Evolutionary conservation across 2,797 vertebrate genomes (phyloP).

Genomic region (Cuniculus paca): DNA sequence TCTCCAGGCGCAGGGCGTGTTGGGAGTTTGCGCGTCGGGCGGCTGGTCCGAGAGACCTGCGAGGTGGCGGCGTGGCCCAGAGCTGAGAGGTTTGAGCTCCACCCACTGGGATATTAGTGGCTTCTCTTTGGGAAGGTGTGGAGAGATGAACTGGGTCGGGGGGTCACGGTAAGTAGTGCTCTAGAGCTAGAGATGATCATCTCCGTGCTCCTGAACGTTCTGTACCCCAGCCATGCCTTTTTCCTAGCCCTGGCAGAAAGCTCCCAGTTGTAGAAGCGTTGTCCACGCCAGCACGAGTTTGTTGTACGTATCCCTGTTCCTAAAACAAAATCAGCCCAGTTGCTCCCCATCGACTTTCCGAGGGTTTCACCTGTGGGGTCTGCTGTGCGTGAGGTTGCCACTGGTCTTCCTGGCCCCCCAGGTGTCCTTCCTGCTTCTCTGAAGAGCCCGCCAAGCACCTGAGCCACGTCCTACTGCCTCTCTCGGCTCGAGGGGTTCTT

Average conservation of each 20-base stretch:
- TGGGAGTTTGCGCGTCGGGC: background rate
- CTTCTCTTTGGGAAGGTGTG: background rate
- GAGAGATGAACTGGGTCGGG: slow-evolving; percentile 90
- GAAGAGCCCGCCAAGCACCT: background rate
- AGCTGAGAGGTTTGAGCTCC: fast-evolving
- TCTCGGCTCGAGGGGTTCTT: background rate
- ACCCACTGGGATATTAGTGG: fast-evolving
- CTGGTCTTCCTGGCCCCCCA: too few species aligned
- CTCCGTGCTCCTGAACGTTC: background rate
- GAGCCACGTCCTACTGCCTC: background rate
- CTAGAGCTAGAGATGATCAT: background rate
- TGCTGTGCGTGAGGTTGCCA: fast-evolving
- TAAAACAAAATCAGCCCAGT: background rate
- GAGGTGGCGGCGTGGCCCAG: fast-evolving
- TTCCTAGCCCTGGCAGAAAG: background rate
- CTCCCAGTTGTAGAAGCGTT: too few species aligned
- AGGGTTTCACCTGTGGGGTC: background rate
- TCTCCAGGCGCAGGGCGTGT: background rate
- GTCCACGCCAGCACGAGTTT: background rate
- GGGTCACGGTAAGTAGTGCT: slow-evolving; percentile 88
- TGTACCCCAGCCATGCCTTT: background rate
- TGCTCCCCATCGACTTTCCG: background rate
- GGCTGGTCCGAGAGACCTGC: fast-evolving
- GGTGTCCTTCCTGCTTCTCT: background rate
- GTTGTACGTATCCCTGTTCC: background rate